A percentile compares a stretch with the other conserved stretches of the same genome.
Conservation (phyloP, 2,888 invertebrate genomes). For the Ditula angustiorana region DNA sequence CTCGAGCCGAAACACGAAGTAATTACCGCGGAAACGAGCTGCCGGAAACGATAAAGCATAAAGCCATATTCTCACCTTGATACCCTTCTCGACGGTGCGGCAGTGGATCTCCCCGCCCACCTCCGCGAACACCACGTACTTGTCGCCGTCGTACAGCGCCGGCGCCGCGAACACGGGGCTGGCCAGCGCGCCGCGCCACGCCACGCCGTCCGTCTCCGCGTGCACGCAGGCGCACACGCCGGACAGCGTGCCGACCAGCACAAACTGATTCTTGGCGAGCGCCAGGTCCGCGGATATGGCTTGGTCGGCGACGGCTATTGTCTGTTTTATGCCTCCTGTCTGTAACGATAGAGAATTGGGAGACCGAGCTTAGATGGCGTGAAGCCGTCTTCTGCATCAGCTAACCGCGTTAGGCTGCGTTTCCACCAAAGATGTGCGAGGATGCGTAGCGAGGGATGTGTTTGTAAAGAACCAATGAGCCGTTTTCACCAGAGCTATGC, state of each 20-base stretch:
- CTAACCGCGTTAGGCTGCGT: no score
- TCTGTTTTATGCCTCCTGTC: constrained; percentile 75
- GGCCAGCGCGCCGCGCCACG: constrained; percentile 85
- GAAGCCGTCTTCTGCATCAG: no score
- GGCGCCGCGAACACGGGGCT: constrained; percentile 89
- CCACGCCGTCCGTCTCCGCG: constrained; percentile 77
- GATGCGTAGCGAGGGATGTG: no score
- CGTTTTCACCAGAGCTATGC: no score
- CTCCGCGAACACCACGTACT: constrained; percentile 83
- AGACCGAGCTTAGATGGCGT: no score
- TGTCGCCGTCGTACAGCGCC: constrained; percentile 81
- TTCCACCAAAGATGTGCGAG: no score
- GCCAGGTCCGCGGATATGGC: constrained; percentile 80
- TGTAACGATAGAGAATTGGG: constrained; percentile 59
- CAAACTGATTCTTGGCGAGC: constrained; percentile 65
- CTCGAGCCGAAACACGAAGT: no score
- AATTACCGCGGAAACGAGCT: not conserved
- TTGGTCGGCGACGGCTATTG: constrained; percentile 68
- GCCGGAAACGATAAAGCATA: not conserved
- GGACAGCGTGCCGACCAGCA: constrained; percentile 84
- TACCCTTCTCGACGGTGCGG: constrained; percentile 78
- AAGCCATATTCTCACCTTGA: constrained; percentile 64
- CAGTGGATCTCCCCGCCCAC: constrained; percentile 85
- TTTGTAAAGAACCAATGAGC: no score
- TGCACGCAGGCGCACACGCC: constrained; percentile 85